Evolutionary conservation across 2,113 vertebrate genomes (phyloP).

Genomic region (Vimba vimba): DNA sequence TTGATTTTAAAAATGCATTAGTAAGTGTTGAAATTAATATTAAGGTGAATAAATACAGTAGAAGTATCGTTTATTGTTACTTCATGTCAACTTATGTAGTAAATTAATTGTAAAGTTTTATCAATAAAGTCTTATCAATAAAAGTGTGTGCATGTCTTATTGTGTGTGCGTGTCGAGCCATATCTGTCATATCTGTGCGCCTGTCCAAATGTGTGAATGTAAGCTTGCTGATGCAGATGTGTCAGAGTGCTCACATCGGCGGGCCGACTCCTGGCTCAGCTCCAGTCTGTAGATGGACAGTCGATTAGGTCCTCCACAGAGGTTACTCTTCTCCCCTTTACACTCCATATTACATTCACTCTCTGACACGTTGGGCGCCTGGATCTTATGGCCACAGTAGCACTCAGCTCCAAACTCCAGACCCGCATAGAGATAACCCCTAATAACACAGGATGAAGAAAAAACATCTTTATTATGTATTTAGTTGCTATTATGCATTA

Average conservation of each 20-base stretch:
- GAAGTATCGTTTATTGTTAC: background rate
- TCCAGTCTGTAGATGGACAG: constrained; percentile 94
- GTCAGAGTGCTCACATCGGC: constrained; percentile 83
- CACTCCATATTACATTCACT: constrained; percentile 93
- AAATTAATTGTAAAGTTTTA: too few relatives aligned
- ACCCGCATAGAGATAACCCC: constrained; percentile 93
- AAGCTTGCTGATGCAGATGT: background rate
- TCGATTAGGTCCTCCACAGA: constrained; percentile 89
- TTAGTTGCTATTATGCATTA: too few relatives aligned
- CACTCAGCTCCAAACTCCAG: constrained; percentile 97
- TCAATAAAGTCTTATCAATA: background rate
- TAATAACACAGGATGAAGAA: constrained; percentile 61
- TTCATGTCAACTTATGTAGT: background rate
- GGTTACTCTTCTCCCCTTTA: constrained; percentile 88
- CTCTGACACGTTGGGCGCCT: constrained; percentile 85
- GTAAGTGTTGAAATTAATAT: background rate
- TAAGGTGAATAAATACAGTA: background rate
- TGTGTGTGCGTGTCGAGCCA: background rate
- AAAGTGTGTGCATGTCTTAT: too few relatives aligned
- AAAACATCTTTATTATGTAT: background rate
- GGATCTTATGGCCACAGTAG: constrained; percentile 96
- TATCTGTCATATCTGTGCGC: background rate
- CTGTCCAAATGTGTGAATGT: background rate
- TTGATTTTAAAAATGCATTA: background rate
- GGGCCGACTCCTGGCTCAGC: constrained; percentile 91